Conservation (phyloP, 2,888 invertebrate species). For the Sminthurinus aureus region DNA sequence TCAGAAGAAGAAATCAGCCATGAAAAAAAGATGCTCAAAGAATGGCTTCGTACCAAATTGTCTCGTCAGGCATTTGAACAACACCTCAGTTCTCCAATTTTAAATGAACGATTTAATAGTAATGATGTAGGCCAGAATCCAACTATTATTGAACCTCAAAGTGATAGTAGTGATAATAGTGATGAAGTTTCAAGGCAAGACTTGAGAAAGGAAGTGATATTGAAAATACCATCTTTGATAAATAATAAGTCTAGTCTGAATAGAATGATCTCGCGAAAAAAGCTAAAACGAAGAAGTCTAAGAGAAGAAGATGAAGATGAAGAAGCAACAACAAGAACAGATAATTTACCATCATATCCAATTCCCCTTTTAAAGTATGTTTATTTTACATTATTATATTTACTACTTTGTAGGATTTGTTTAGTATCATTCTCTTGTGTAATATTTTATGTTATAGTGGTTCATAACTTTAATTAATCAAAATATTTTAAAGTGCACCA, state of each 20-base stretch:
- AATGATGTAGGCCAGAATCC: constrained; percentile 31
- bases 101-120: constrained; percentile 20
- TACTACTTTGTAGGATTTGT: neutral
- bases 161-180: constrained; percentile 45
- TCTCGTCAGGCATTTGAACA: constrained; percentile 39
- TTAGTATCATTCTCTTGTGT: neutral
- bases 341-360: constrained; percentile 1
- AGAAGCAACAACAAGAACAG: neutral
- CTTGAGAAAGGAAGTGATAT: constrained; percentile 69
- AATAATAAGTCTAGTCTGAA: constrained; percentile 56
- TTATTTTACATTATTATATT: neutral
- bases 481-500: too few relatives aligned
- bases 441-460: constrained; percentile 2
- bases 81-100: constrained; percentile 8
- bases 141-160: neutral
- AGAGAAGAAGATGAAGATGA: constrained; percentile 29
- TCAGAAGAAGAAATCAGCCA: constrained; percentile 49
- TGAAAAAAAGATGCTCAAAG: constrained; percentile 51
- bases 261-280: constrained; percentile 55
- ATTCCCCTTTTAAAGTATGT: constrained; percentile 23
- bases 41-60: constrained; percentile 49
- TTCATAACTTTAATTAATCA: constrained; percentile 11
- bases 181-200: constrained; percentile 47
- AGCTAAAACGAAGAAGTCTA: constrained; percentile 28
- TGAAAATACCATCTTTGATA: constrained; percentile 82